Conservation (phyloP, 2,113 vertebrate genomes). For the Dasyornis broadbenti region DNA sequence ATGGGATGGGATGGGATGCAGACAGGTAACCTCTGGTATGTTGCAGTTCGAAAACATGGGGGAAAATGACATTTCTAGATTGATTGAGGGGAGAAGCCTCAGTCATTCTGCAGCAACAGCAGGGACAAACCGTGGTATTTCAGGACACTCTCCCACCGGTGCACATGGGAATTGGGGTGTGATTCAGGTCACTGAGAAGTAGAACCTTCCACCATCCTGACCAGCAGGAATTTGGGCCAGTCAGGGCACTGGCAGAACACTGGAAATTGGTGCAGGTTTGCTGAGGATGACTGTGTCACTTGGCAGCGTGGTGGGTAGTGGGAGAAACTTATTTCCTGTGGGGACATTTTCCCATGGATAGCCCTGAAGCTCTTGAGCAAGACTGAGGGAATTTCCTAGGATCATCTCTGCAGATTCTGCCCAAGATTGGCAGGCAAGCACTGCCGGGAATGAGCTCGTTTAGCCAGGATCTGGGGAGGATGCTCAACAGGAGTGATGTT, state of each 20-base stretch:
- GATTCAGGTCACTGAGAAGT: background rate
- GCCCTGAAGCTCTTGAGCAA: background rate
- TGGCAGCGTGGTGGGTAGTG: background rate
- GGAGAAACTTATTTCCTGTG: background rate
- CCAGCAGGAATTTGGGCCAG: background rate
- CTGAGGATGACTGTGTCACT: background rate
- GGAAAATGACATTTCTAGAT: background rate
- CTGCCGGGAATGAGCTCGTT: background rate
- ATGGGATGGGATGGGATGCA: background rate
- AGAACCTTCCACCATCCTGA: background rate
- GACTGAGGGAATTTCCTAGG: background rate
- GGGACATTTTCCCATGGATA: background rate
- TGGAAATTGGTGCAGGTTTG: rapidly evolving
- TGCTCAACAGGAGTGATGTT: background rate
- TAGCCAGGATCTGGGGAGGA: background rate
- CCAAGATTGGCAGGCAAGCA: background rate
- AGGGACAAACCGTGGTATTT: rapidly evolving
- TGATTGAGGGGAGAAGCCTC: too few relatives aligned
- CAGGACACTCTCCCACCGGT: background rate
- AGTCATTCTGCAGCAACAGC: background rate
- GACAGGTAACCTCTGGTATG: rapidly evolving
- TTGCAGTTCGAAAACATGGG: rapidly evolving
- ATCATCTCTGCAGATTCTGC: background rate
- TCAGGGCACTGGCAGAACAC: background rate
- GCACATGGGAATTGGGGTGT: rapidly evolving